Evolutionary conservation across 2,113 vertebrate genomes (phyloP).

Genomic region (Pelmatolapia mariae): DNA sequence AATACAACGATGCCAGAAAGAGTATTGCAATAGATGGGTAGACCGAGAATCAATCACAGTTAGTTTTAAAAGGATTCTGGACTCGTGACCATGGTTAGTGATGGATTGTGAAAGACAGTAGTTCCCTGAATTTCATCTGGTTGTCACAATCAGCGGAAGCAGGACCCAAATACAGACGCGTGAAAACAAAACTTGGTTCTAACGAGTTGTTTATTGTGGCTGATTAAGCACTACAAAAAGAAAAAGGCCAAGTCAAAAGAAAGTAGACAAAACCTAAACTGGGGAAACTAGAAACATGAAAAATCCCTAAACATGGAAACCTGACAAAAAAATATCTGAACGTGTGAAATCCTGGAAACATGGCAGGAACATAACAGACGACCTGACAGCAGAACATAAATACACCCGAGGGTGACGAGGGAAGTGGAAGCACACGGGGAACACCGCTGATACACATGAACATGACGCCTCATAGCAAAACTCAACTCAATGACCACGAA

Average conservation of each 20-base stretch:
- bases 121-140: not conserved
- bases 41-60: not conserved
- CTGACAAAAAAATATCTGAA: not conserved
- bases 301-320: not conserved
- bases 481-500: not conserved
- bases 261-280: not conserved
- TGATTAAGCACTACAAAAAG: not conserved
- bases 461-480: not conserved
- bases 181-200: not conserved
- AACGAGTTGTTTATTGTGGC: accelerated
- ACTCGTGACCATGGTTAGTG: not conserved
- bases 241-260: not conserved
- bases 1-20: not conserved
- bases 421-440: not conserved
- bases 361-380: accelerated
- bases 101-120: not conserved
- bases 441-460: not conserved
- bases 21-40: not conserved
- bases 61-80: not conserved
- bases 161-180: not conserved
- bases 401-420: not conserved
- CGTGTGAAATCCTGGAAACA: not conserved
- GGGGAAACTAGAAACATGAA: not conserved
- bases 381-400: not conserved
- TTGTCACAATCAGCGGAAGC: not conserved